Evolutionary conservation across 92 coral and sea anemone species (phyloP), one percentile per base, ranked within the genome.

Genomic region (Blastomussa wellsi): DNA sequence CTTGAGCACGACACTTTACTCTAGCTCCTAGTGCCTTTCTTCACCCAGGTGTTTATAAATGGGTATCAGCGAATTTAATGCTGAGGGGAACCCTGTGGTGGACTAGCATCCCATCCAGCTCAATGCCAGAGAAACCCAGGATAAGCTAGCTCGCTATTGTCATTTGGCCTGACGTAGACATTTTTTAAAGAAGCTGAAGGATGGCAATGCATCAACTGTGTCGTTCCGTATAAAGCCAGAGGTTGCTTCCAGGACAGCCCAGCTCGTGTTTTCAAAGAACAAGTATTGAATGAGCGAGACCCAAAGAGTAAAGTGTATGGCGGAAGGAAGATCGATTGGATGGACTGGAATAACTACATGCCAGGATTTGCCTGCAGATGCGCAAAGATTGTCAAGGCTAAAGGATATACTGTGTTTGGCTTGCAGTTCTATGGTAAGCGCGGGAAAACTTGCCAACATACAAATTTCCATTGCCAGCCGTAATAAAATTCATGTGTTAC

Each of bases 291-390:
- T 81, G 98, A 90, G 71, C 89, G 98, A 13, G 98, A 92, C 82
- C 42, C 76, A 39, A 51, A 10, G 3, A 94, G 94, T 72, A 89
- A 90, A 37, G 95, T 92, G 68, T 92, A 52, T 52, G 89, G 80
- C 15, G 89, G 90, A 0, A 77, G 67, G 0, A 52, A 70, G 82
- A 89, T 95, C 51, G 89, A 93, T 9, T 95, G 98, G 98, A 37
- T 14, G 14, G 52, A 93, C 71, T 95, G 98, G 98, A 81, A 95
- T 77, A 78, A 72, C 37, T 95, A 90, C 83, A 90, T 93, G 85
- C 83, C 84, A 5, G 94, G 69, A 1, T 92, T 95, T 83, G 93
- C 95, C 2, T 95, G 98, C 62, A 84, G 97, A 67, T 93, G 97
- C 77, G 97, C 97, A 1, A 62, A 77, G 26, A 59, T 72, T 47